Evolutionary conservation across 2,888 invertebrate genomes (phyloP).

Genomic region (Glomeris marginata): DNA sequence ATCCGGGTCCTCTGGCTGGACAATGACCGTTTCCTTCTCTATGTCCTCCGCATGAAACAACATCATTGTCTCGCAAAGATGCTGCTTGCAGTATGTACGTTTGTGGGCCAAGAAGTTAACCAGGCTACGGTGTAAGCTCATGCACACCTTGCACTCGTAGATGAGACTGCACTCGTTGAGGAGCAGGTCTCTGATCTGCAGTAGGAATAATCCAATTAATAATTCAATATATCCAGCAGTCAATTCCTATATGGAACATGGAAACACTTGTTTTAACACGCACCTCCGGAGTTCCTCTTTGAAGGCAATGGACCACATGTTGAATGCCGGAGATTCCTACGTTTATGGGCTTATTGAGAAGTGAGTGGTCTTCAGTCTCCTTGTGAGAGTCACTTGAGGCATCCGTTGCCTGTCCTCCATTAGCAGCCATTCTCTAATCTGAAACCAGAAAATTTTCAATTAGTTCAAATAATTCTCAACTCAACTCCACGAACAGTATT

Average conservation of each 20-base stretch:
- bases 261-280: no score
- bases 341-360: constrained; percentile 44
- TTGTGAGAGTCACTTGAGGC: no score
- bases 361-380: constrained; percentile 28
- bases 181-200: constrained; percentile 53
- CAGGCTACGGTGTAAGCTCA: constrained; percentile 69
- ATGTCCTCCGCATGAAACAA: constrained; percentile 27
- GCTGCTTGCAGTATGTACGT: constrained; percentile 52
- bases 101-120: constrained; percentile 83
- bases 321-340: constrained; percentile 52
- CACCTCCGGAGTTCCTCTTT: constrained; percentile 61
- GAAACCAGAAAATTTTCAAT: no score
- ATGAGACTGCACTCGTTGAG: constrained; percentile 72
- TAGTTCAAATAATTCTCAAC: no score
- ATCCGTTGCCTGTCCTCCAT: no score
- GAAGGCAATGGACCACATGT: constrained; percentile 53
- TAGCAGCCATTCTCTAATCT: no score
- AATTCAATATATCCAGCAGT: constrained; percentile 8
- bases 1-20: constrained; percentile 13
- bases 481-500: no score
- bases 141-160: constrained; percentile 76
- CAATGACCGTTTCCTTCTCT: constrained; percentile 21
- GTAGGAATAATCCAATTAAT: no score
- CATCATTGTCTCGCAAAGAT: constrained; percentile 19
- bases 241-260: no score